Evolutionary conservation across 1,140 invertebrate genomes (phyloP).

Genomic region (Rhagoletis zephyria): DNA sequence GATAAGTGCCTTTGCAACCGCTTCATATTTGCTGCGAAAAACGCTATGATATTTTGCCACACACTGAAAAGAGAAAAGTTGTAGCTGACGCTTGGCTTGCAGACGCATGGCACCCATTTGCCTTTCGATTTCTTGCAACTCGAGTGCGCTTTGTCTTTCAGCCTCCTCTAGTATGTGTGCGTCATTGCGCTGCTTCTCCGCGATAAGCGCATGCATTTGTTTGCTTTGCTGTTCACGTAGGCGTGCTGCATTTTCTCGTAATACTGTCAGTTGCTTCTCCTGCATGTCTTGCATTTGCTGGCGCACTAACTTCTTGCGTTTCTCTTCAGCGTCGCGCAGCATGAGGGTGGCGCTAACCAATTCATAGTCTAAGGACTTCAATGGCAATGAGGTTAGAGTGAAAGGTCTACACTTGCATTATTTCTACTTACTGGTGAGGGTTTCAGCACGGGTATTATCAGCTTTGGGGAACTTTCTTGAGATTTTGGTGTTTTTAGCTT

Average conservation of each 20-base stretch:
- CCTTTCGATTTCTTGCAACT: slow-evolving; percentile 61
- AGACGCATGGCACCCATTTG: slow-evolving; percentile 58
- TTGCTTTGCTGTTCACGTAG: slow-evolving; percentile 50
- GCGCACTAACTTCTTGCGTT: slow-evolving; percentile 62
- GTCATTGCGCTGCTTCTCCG: slow-evolving; percentile 55
- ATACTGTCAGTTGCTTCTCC: slow-evolving; percentile 54
- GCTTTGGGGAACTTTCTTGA: not conserved
- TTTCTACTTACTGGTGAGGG: not conserved
- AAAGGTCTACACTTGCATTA: not conserved
- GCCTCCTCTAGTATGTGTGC: slow-evolving; percentile 59
- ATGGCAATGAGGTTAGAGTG: not conserved
- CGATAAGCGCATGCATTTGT: not conserved
- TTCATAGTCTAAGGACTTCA: slow-evolving; percentile 53
- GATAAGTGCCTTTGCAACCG: slow-evolving; percentile 61
- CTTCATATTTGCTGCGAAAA: slow-evolving; percentile 65
- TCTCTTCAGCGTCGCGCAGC: slow-evolving; percentile 59
- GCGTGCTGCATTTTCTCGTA: not conserved
- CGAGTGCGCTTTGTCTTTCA: slow-evolving; percentile 59
- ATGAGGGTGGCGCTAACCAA: slow-evolving; percentile 52
- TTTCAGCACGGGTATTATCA: slow-evolving; percentile 35
- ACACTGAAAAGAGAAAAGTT: slow-evolving; percentile 63
- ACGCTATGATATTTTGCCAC: slow-evolving; percentile 64
- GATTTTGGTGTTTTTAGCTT: not conserved
- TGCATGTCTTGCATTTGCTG: slow-evolving; percentile 60
- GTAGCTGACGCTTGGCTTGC: slow-evolving; percentile 63